phyloP scores from a whole-genome alignment of 2,797 vertebrate genomes.

The Prunella strophiata region DNA sequence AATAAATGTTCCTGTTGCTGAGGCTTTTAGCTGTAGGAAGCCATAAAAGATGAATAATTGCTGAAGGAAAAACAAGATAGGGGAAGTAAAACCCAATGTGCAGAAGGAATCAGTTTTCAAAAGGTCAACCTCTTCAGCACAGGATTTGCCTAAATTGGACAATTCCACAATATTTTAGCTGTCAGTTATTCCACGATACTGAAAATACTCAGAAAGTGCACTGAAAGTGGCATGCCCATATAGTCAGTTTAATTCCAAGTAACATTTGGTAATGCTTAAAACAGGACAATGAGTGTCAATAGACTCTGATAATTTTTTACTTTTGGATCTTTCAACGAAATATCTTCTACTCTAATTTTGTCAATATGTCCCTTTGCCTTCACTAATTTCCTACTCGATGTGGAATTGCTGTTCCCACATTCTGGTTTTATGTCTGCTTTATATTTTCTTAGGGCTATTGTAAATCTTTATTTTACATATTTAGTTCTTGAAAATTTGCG shows the following conservation, averaged over 20 bases:
- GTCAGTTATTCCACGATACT: background rate
- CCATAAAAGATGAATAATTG: conserved; percentile 66
- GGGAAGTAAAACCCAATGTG: conserved; percentile 3
- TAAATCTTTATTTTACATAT: background rate
- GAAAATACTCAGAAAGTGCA: background rate
- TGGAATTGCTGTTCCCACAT: background rate
- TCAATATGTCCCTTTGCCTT: rapidly evolving
- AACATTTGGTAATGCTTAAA: background rate
- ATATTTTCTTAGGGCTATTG: background rate
- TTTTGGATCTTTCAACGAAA: background rate
- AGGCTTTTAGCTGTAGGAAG: conserved; percentile 53
- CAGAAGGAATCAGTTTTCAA: conserved; percentile 48
- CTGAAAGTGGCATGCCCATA: background rate
- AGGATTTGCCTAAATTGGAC: conserved; percentile 39
- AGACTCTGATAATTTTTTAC: background rate
- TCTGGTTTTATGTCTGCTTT: background rate
- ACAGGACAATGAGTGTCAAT: background rate
- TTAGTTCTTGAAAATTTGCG: background rate
- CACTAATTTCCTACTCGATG: background rate
- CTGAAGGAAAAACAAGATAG: conserved; percentile 52
- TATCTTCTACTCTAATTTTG: background rate
- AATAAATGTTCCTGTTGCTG: conserved; percentile 47
- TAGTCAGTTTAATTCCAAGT: background rate
- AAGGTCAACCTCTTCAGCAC: conserved; percentile 52
- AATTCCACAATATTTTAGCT: conserved; percentile 40